These are phyloP conservation scores for Chrysochloris asiatica DNA, from an alignment of 2,113 vertebrate genomes.

Conservation along the genomic window DNA sequence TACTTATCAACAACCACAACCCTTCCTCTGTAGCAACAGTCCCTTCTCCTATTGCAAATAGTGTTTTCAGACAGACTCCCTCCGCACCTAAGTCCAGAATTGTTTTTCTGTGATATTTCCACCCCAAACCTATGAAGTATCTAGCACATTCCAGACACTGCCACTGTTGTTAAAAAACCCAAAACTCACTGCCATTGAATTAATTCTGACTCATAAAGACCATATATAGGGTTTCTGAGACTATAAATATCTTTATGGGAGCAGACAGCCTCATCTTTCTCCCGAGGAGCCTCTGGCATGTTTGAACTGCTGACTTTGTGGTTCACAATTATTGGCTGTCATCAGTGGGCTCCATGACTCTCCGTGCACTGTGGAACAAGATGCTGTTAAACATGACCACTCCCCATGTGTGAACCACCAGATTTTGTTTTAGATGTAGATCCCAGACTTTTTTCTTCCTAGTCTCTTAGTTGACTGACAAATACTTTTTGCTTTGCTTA, in stretches of 20 bases:
- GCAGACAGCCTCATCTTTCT: no score
- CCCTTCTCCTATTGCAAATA: background rate
- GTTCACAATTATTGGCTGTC: background rate
- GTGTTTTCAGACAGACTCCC: background rate
- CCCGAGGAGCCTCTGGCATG: no score
- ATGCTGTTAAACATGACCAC: background rate
- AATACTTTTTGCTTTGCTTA: background rate
- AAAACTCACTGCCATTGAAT: no score
- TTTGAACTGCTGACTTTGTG: no score
- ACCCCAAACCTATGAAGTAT: background rate
- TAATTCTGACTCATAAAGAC: no score
- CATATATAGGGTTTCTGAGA: no score
- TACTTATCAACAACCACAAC: no score
- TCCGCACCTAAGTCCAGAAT: background rate
- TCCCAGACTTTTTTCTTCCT: no score
- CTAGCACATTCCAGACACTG: background rate
- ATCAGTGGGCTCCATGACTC: background rate
- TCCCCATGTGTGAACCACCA: background rate
- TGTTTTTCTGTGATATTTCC: slow-evolving; percentile 8
- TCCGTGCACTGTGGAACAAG: background rate
- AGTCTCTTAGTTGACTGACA: background rate
- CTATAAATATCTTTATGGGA: no score
- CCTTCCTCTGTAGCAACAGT: background rate
- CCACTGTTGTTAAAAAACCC: no score
- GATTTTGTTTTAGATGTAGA: background rate